Percentiles rank a stretch among this genome's conserved stretches.
These are phyloP conservation scores for Chionomys nivalis DNA, from an alignment of 2,113 vertebrate species.

Conservation along the genomic window DNA sequence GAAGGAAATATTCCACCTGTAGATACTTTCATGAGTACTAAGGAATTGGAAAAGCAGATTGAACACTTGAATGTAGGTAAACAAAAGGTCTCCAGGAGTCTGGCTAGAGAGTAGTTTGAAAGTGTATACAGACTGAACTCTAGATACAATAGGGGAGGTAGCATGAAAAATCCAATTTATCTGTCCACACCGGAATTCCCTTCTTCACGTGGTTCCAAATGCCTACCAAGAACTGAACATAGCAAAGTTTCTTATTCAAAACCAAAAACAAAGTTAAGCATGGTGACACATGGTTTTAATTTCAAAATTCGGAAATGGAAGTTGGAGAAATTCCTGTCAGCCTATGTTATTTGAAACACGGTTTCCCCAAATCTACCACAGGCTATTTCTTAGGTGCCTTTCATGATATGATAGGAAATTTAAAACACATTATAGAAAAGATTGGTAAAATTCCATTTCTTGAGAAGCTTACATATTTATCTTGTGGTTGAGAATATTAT, in stretches of 20 bases:
- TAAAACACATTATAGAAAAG: slow-evolving; percentile 23
- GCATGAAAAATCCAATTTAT: slow-evolving; percentile 23
- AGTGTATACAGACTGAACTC: neutral
- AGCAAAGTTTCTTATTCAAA: slow-evolving; percentile 41
- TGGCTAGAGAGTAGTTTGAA: neutral
- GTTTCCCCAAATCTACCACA: neutral
- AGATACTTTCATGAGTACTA: slow-evolving; percentile 89
- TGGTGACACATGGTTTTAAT: neutral
- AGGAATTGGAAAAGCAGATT: slow-evolving; percentile 90
- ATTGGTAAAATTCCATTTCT: neutral
- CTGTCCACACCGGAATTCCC: neutral
- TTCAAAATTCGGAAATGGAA: neutral
- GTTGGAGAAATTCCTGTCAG: neutral
- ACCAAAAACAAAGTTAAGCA: neutral
- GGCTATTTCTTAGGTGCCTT: neutral
- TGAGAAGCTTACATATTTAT: slow-evolving; percentile 21
- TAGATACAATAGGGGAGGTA: neutral
- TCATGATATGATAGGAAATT: neutral
- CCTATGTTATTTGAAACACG: neutral
- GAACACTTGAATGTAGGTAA: slow-evolving; percentile 92
- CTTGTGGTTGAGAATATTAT: neutral
- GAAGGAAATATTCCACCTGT: slow-evolving; percentile 90
- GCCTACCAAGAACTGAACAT: neutral
- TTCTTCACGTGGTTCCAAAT: neutral
- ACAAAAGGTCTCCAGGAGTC: neutral